Evolutionary conservation across 1,140 invertebrate genomes (phyloP).

Genomic region (Anoplophora glabripennis): DNA sequence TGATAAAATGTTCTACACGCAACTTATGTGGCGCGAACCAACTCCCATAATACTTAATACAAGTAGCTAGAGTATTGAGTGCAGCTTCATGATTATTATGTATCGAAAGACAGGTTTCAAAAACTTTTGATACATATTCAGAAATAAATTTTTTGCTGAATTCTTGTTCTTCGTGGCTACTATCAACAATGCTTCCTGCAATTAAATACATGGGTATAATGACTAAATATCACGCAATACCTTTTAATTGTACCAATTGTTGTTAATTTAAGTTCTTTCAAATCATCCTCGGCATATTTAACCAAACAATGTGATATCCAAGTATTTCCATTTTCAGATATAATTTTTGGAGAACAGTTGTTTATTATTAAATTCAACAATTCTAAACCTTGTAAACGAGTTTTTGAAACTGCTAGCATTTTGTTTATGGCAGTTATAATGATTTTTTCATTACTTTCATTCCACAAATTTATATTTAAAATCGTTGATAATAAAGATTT

Average conservation of each 20-base stretch:
- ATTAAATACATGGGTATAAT: background rate
- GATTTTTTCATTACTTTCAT: conserved; percentile 17
- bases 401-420: conserved; percentile 11
- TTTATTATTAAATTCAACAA: conserved; percentile 19
- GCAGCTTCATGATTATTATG: conserved; percentile 12
- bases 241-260: conserved; percentile 12
- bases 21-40: conserved; percentile 23
- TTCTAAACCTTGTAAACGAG: conserved; percentile 20
- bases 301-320: conserved; percentile 24
- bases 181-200: conserved; percentile 21
- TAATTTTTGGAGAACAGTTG: conserved; percentile 9
- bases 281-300: conserved; percentile 24
- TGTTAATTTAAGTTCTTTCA: conserved; percentile 21
- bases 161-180: conserved; percentile 14
- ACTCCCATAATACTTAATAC: conserved; percentile 20
- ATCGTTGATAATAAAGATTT: conserved; percentile 20
- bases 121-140: conserved; percentile 20
- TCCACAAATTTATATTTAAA: conserved; percentile 17
- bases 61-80: conserved; percentile 11
- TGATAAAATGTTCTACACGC: conserved; percentile 21
- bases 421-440: conserved; percentile 22
- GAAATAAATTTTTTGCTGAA: conserved; percentile 26
- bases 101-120: conserved; percentile 22
- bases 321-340: conserved; percentile 17
- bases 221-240: too few relatives aligned